Evolutionary conservation across 2,888 invertebrate species (phyloP).

Genomic region (Acrobasis suavella): DNA sequence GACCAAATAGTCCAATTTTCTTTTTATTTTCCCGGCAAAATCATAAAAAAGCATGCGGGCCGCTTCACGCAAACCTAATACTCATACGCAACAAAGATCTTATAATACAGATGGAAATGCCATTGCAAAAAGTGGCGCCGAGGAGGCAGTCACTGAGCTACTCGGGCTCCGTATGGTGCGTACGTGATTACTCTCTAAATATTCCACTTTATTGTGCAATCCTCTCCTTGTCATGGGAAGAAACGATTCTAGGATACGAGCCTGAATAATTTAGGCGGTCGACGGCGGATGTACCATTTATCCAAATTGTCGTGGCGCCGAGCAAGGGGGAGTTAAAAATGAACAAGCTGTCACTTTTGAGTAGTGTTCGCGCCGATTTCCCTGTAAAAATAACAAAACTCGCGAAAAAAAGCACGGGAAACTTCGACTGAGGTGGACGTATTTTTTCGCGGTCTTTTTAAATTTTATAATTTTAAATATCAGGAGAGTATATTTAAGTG

Average conservation of each 20-base stretch:
- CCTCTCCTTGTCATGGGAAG: slow-evolving; percentile 69
- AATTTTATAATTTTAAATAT: no score
- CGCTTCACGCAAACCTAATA: slow-evolving; percentile 40
- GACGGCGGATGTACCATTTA: slow-evolving; percentile 73
- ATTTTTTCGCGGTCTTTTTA: no score
- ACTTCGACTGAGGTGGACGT: no score
- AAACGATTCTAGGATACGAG: slow-evolving; percentile 58
- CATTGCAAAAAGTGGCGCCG: slow-evolving; percentile 42
- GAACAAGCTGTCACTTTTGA: slow-evolving; percentile 62
- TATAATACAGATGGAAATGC: slow-evolving; percentile 54
- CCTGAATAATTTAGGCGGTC: slow-evolving; percentile 72
- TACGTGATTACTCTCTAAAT: slow-evolving; percentile 77
- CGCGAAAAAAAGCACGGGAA: no score
- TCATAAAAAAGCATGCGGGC: slow-evolving; percentile 33
- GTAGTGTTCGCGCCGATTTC: slow-evolving; percentile 53
- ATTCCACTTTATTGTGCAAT: slow-evolving; percentile 76
- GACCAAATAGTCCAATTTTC: slow-evolving; percentile 28
- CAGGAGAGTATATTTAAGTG: no score
- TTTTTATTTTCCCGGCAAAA: slow-evolving; percentile 28
- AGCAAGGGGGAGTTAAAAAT: slow-evolving; percentile 67
- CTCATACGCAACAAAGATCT: slow-evolving; percentile 42
- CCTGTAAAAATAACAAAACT: slow-evolving; percentile 42
- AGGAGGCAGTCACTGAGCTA: slow-evolving; percentile 43
- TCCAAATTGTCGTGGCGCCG: slow-evolving; percentile 71
- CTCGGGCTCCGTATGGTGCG: slow-evolving; percentile 54